phyloP scores from a whole-genome alignment of 2,113 vertebrate species.

The Jacana jacana region DNA sequence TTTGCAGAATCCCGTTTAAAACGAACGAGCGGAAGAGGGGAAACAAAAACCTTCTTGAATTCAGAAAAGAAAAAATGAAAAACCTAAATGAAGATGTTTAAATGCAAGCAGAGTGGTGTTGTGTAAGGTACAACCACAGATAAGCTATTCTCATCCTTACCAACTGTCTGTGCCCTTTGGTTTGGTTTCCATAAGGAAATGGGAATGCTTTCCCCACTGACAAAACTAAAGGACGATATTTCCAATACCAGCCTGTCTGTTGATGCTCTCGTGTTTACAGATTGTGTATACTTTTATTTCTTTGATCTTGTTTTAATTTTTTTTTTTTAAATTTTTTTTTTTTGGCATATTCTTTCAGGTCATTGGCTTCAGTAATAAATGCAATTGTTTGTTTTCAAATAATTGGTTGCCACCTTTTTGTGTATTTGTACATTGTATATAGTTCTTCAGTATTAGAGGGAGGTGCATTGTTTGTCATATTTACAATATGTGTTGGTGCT shows the following conservation, averaged over 20 bases:
- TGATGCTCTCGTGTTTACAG: conserved; percentile 82
- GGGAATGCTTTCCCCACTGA: conserved; percentile 56
- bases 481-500: conserved; percentile 85
- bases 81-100: not conserved
- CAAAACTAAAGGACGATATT: conserved; percentile 67
- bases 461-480: conserved; percentile 78
- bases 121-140: conserved; percentile 55
- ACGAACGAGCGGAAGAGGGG: conserved; percentile 8
- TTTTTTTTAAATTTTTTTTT: conserved; percentile 25
- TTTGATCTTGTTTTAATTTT: conserved; percentile 46
- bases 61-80: not conserved
- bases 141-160: conserved; percentile 44
- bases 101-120: conserved; percentile 51
- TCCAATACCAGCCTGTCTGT: conserved; percentile 72
- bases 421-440: conserved; percentile 78
- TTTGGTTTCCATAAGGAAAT: conserved; percentile 56
- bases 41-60: conserved; percentile 47
- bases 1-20: conserved; percentile 43
- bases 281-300: conserved; percentile 70
- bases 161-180: conserved; percentile 25
- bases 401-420: conserved; percentile 66
- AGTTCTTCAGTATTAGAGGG: conserved; percentile 81
- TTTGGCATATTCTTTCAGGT: conserved; percentile 70
- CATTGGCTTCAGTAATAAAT: conserved; percentile 76
- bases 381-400: conserved; percentile 72